Base-by-base conservation (phyloP, 2,113 vertebrate species). In the Bolborhynchus lineola region DNA sequence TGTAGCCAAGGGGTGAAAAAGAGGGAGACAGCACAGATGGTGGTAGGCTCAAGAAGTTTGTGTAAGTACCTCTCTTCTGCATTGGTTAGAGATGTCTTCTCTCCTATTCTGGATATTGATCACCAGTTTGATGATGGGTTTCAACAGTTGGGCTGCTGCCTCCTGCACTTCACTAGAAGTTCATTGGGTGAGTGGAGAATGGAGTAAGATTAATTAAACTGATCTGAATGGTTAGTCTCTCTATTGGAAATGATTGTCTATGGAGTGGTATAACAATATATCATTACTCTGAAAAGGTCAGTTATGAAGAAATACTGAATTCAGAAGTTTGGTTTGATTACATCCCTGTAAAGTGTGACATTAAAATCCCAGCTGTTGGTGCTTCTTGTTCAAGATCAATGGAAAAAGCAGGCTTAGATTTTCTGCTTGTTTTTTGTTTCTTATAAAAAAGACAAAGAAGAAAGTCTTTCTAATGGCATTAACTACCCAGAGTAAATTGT, bases 251-350 rank as follows among this genome's bases (percentile, higher is more conserved):
- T 77, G 5, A 68, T 84, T 71, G 57, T 86, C 92, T 82, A 1
- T 50, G 31, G 89, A 93, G 85, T 62, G 67, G 39, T 68, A 52
- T 24, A 96, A 75, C 64, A 63, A 88, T 68, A 62, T 57, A 93
- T 96, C 85, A 91, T 94, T 91, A 92, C 69, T 92, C 82, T 87
- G 65, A 67, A 97, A 97, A 98, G 87, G 91, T 97, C 97, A 97
- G 90, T 93, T 91, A 86, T 92, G 92, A 97, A 92, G 92, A 95
- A 97, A 91, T 92, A 95, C 94, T 94, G 88, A 97, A 97, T 94
- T 97, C 96, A 93, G 87, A 94, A 95, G 83, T 93, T 96, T 20
- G 15, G 50, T 93, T 86, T 97, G 84, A 97, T 97, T 94, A 92
- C 60, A 59, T 33, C 0, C 4, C 33, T 86, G 60, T 55, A 62